These are phyloP conservation scores for Iselma pallidipennis DNA, from an alignment of 2,888 invertebrate genomes.

Conservation along the genomic window DNA sequence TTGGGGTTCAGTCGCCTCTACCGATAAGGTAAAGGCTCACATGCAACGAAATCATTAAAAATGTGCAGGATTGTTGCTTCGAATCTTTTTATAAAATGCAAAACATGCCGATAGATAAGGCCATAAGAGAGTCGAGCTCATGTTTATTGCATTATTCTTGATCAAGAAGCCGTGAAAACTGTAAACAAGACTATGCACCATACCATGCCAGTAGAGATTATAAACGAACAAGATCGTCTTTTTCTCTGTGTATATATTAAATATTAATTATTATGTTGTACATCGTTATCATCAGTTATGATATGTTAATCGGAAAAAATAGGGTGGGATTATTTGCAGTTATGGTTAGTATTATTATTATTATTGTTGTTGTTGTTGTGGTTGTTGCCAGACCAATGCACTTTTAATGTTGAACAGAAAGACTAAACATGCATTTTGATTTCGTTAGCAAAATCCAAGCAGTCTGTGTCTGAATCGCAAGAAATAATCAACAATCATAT, in stretches of 20 bases:
- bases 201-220: too few species aligned
- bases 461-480: neutral
- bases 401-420: neutral
- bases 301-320: neutral
- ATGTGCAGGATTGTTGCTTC: slow-evolving; percentile 34
- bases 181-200: neutral
- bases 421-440: slow-evolving; percentile 12
- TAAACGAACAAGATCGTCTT: too few species aligned
- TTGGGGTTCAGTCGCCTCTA: slow-evolving; percentile 32
- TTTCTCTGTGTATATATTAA: neutral
- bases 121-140: slow-evolving; percentile 27
- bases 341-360: neutral
- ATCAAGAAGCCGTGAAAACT: slow-evolving; percentile 34
- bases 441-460: neutral
- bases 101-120: slow-evolving; percentile 25
- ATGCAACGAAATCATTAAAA: slow-evolving; percentile 36
- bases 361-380: neutral
- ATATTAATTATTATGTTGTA: neutral
- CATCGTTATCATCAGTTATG: neutral
- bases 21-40: slow-evolving; percentile 29
- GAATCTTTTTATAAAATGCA: slow-evolving; percentile 35
- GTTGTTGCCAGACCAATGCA: neutral
- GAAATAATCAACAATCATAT: neutral
- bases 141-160: slow-evolving; percentile 36
- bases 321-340: neutral